phyloP scores from a whole-genome alignment of 2,113 vertebrate genomes.

The Ophthalmotilapia sp. region DNA sequence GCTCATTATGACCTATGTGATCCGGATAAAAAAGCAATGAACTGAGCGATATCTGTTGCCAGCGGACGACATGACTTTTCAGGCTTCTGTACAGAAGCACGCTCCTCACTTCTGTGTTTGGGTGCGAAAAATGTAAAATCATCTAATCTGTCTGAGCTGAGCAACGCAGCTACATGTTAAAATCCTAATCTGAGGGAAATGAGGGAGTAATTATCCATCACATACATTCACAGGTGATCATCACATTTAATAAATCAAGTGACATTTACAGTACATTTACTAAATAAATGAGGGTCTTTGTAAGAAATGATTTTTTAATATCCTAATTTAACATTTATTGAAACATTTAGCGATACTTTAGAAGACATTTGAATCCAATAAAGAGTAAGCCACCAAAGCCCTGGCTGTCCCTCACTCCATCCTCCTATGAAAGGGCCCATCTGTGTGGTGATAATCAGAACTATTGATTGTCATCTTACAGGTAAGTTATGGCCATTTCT shows the following conservation, averaged over 20 bases:
- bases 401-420: background rate
- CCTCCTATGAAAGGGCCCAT: background rate
- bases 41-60: background rate
- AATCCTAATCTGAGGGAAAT: background rate
- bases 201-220: background rate
- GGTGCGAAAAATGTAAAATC: accelerated
- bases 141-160: background rate
- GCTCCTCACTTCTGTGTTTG: background rate
- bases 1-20: background rate
- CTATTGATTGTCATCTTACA: background rate
- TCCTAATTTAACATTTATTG: background rate
- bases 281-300: accelerated
- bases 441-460: background rate
- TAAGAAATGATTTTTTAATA: background rate
- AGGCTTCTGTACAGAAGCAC: background rate
- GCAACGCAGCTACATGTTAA: background rate
- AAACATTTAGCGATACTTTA: background rate
- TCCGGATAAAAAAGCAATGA: accelerated
- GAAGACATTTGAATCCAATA: background rate
- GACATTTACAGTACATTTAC: background rate
- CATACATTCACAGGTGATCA: background rate
- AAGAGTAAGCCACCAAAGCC: background rate
- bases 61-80: background rate
- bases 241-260: background rate
- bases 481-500: background rate